Conservation (phyloP, 2,113 vertebrate genomes). For the Anarhynchus alexandrinus region DNA sequence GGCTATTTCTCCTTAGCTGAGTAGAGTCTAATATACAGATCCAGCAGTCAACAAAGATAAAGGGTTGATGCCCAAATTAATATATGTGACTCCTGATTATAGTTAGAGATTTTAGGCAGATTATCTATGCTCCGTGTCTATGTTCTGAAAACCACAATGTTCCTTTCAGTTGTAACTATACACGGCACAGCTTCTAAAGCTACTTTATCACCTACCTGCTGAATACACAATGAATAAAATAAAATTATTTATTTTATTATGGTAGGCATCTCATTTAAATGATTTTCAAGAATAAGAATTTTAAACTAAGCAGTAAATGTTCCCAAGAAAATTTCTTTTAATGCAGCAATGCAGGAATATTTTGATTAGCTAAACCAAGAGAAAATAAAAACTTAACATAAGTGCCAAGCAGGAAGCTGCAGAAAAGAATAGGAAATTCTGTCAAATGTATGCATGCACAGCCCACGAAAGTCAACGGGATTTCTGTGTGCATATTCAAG, state of each 20-base stretch:
- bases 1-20: neutral
- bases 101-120: neutral
- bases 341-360: neutral
- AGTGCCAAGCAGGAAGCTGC: neutral
- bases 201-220: neutral
- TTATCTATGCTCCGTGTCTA: neutral
- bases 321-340: neutral
- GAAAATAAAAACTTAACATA: neutral
- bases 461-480: neutral
- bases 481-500: neutral
- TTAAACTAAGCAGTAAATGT: neutral
- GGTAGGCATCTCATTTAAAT: neutral
- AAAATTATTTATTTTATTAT: neutral
- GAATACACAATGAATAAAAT: neutral
- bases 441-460: neutral
- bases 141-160: neutral
- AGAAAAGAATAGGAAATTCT: neutral
- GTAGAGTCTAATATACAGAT: neutral
- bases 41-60: neutral
- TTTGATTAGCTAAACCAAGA: neutral
- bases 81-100: neutral
- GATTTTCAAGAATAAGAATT: neutral
- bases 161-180: neutral
- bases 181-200: neutral
- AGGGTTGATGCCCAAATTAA: neutral